Percentiles rank a stretch among this genome's conserved stretches.
These are phyloP conservation scores for Pseudomyrmex flavicornis DNA, from an alignment of 1,140 invertebrate genomes.

Conservation along the genomic window DNA sequence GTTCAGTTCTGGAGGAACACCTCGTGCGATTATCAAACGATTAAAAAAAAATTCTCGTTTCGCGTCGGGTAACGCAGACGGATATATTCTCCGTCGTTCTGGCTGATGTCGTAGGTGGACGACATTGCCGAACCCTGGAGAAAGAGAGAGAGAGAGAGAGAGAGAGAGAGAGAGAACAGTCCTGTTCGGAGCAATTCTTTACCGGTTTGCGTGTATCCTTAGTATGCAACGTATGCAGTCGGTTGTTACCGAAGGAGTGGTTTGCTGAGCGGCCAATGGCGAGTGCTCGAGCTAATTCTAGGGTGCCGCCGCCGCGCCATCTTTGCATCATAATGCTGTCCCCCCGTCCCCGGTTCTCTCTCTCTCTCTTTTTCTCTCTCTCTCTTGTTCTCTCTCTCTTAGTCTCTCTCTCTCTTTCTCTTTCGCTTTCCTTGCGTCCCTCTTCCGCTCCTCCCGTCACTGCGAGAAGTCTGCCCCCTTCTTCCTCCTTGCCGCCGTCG, in stretches of 20 bases:
- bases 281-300: conserved; percentile 85
- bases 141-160: background rate
- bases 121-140: conserved; percentile 28
- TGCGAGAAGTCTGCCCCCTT: conserved; percentile 62
- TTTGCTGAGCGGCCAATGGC: conserved; percentile 85
- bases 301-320: conserved; percentile 85
- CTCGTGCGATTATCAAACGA: conserved; percentile 8
- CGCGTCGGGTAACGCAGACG: conserved; percentile 21
- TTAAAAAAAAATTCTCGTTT: conserved; percentile 17
- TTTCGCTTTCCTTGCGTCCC: conserved; percentile 24
- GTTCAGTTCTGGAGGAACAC: background rate
- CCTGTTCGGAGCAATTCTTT: conserved; percentile 78
- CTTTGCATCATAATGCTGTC: conserved; percentile 85
- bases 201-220: conserved; percentile 83
- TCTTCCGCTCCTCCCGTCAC: conserved; percentile 59
- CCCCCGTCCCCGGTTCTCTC: conserved; percentile 72
- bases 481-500: conserved; percentile 61
- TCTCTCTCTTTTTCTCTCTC: conserved; percentile 32
- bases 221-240: conserved; percentile 85
- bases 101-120: conserved; percentile 72
- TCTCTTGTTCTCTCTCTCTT: conserved; percentile 35
- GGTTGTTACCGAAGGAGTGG: conserved; percentile 86
- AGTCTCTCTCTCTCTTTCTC: conserved; percentile 30
- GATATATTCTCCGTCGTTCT: conserved; percentile 30
- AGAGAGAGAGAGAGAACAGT: conserved; percentile 22